Evolutionary conservation across 2,888 invertebrate genomes (phyloP), one percentile per base, ranked within the genome.

Genomic region (Bibio marci): DNA sequence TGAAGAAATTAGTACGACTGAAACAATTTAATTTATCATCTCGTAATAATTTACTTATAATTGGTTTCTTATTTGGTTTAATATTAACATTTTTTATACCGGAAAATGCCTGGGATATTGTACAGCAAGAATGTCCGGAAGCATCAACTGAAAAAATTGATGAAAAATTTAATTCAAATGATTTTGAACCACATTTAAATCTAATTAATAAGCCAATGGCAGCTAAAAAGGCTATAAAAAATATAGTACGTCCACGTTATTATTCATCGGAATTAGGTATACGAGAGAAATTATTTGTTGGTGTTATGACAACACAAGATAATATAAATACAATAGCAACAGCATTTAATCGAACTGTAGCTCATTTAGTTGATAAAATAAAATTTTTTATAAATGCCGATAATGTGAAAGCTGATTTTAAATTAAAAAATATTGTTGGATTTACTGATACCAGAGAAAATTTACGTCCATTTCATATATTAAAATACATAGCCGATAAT

Each of bases 251-350:
- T 3, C 91, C 94, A 1, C 70, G 94, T 17, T 97, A 91, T 65
- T 92, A 90, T 55, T 88, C 87, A 35, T 90, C 94, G 0, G 97
- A 97, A 59, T 70, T 97, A 40, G 94, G 91, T 14, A 92, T 95
- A 49, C 71, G 82, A 44, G 86, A 87, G 47, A 86, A 87, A 53
- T 58, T 94, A 12, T 82, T 94, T 53, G 76, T 90, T 26, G 90
- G 82, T 14, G 79, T 92, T 28, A 66, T 94, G 52, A 85, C 82
- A 14, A 76, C 76, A 2, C 76, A 76, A 50, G 74, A 75, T 37
- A 80, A 71, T 52, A 73, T 78, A 15, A 73, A 78, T 42, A 73
- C 70, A 28, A 69, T 80, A 46, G 83, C 83, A 0, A 66, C 79
- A 27, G 87, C 90, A 12, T 64, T 91, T n/a, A 95, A 95, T 62